Conservation (phyloP, 2,797 vertebrate genomes). For the Jordanella pulchra region DNA sequence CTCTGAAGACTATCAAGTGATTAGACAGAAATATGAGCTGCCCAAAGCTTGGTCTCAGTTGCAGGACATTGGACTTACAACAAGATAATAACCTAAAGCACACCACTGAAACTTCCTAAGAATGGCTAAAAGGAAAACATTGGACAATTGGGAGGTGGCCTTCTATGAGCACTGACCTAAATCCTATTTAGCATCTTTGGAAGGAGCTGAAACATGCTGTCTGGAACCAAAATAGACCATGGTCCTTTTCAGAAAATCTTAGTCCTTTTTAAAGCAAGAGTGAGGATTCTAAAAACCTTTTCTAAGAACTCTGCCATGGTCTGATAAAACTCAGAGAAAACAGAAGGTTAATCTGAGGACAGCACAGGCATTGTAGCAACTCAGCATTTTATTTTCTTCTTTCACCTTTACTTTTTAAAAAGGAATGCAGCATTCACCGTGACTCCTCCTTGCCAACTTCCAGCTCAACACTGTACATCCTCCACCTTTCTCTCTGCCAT, state of each 20-base stretch:
- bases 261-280: background rate
- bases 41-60: too few species aligned
- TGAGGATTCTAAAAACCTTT: background rate
- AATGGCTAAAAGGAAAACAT: too few species aligned
- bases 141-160: too few species aligned
- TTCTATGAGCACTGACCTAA: too few species aligned
- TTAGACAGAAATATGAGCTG: too few species aligned
- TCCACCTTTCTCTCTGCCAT: background rate
- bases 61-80: too few species aligned
- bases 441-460: slow-evolving; percentile 18
- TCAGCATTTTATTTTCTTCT: slow-evolving; percentile 60
- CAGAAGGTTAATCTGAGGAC: slow-evolving; percentile 11
- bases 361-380: slow-evolving; percentile 39
- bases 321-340: slow-evolving; percentile 18
- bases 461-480: slow-evolving; percentile 11
- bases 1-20: too few species aligned
- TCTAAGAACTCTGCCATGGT: slow-evolving; percentile 18
- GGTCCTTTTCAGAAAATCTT: background rate
- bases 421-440: slow-evolving; percentile 26
- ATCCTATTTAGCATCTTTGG: too few species aligned
- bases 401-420: slow-evolving; percentile 29
- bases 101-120: too few species aligned
- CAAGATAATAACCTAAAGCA: too few species aligned
- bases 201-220: too few species aligned
- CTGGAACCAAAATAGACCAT: too few species aligned